Evolutionary conservation across 2,888 invertebrate species (phyloP), one percentile per base, ranked within the genome.

Genomic region (Entomobrya proxima): DNA sequence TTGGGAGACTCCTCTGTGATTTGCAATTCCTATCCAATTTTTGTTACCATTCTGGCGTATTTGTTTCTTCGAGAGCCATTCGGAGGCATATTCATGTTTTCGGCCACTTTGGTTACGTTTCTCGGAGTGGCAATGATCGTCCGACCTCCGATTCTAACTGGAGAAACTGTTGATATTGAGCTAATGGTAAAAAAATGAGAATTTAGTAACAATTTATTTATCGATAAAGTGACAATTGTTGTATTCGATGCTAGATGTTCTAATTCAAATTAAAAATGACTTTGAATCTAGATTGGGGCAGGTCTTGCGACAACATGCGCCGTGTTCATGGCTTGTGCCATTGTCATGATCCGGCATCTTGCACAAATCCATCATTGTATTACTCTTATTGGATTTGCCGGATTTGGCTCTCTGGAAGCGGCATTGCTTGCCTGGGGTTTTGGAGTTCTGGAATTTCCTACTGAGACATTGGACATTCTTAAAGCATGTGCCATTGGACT

Each of bases 311-410:
- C 87, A 40, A 85, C 88, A 21, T 89, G 89, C 77, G 79, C 89
- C 15, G n/a, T 89, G 9, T 89, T 89, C 27, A 86, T 89, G 83
- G 86, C 89, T 18, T 80, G 81, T 27, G 89, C 89, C 7, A 89
- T 89, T 61, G 89, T 89, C 3, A 89, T 89, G 89, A 89, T 89
- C 76, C 88, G 89, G 15, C 89, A 89, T 69, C 78, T 89, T 44
- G 88, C 86, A 58, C 86, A 89, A 76, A 89, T 89, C 37, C 89
- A 89, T 78, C 89, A 89, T 50, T 87, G 87, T 18, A 86, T 89
- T 2, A 89, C 89, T 18, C 77, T 89, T 0, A 77, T 89, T 37
- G 88, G 88, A 2, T 89, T 89, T 69, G 89, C 88, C 11, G 88
- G 87, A 5, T 89, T 88, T 88, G 89, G 89, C 44, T 89, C 89